phyloP scores from a whole-genome alignment of 2,888 invertebrate genomes.

The Microdon myrmicae region DNA sequence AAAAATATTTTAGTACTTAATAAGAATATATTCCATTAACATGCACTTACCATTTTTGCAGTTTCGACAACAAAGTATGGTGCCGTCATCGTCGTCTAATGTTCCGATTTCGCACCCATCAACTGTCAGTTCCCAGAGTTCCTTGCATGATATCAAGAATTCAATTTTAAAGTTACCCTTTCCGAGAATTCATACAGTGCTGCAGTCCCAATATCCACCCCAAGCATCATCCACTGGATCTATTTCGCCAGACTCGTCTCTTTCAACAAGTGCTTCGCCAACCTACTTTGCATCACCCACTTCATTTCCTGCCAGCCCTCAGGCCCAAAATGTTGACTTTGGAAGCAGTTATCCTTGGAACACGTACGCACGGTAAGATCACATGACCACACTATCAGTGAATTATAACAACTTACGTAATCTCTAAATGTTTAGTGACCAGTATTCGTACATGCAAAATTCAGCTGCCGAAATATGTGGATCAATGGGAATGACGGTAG shows the following conservation, averaged over 20 bases:
- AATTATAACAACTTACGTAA: background rate
- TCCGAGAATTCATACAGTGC: conserved; percentile 32
- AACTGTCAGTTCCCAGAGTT: conserved; percentile 4
- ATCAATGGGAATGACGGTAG: conserved; percentile 62
- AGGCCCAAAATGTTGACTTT: conserved; percentile 56
- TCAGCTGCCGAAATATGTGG: conserved; percentile 64
- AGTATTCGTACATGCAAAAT: conserved; percentile 66
- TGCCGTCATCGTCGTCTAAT: too few relatives aligned
- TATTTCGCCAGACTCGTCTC: conserved; percentile 62
- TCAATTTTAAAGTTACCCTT: conserved; percentile 29
- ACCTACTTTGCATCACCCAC: conserved; percentile 64
- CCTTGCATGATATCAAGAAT: conserved; percentile 19
- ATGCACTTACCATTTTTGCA: too few relatives aligned
- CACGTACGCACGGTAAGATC: conserved; percentile 61
- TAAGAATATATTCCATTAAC: too few relatives aligned
- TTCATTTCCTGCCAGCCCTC: conserved; percentile 62
- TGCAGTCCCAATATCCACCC: conserved; percentile 64
- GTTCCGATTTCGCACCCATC: too few relatives aligned
- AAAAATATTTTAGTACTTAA: too few relatives aligned
- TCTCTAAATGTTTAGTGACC: conserved; percentile 60
- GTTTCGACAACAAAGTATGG: too few relatives aligned
- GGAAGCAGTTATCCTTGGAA: conserved; percentile 60
- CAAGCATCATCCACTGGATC: conserved; percentile 66
- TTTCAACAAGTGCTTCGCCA: conserved; percentile 65
- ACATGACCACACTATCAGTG: background rate